Percentiles rank a stretch among this genome's conserved stretches.
Conservation (phyloP, 2,888 invertebrate species). For the Protodeltote pygarga region DNA sequence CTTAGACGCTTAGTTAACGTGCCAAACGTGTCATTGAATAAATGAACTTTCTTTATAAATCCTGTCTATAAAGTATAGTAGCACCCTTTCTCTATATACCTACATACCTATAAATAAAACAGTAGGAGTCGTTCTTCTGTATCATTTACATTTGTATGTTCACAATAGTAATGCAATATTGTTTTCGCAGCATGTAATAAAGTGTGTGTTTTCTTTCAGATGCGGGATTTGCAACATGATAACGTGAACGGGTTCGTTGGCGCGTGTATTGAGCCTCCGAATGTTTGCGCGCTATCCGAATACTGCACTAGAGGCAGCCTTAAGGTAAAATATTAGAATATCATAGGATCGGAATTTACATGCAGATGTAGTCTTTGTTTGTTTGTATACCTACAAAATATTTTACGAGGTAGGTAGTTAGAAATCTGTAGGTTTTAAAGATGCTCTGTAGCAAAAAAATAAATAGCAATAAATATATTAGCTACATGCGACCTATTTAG, state of each 20-base stretch:
- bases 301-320: slow-evolving; percentile 96
- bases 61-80: neutral
- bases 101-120: slow-evolving; percentile 45
- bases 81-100: slow-evolving; percentile 8
- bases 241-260: slow-evolving; percentile 97
- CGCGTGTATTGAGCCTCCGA: slow-evolving; percentile 96
- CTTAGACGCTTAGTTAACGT: too few relatives aligned
- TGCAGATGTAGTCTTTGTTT: too few relatives aligned
- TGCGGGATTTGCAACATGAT: slow-evolving; percentile 96
- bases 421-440: too few relatives aligned
- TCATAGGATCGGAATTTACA: too few relatives aligned
- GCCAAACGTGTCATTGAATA: too few relatives aligned
- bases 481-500: too few relatives aligned
- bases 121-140: slow-evolving; percentile 16
- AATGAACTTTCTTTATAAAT: too few relatives aligned
- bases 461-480: too few relatives aligned
- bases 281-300: slow-evolving; percentile 95
- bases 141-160: slow-evolving; percentile 24
- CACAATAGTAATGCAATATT: slow-evolving; percentile 25
- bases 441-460: too few relatives aligned
- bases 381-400: too few relatives aligned
- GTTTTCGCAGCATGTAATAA: slow-evolving; percentile 35
- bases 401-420: too few relatives aligned
- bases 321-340: slow-evolving; percentile 87
- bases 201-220: slow-evolving; percentile 83